Evolutionary conservation across 1,140 invertebrate species (phyloP).

Genomic region (Brachionus koreanus): DNA sequence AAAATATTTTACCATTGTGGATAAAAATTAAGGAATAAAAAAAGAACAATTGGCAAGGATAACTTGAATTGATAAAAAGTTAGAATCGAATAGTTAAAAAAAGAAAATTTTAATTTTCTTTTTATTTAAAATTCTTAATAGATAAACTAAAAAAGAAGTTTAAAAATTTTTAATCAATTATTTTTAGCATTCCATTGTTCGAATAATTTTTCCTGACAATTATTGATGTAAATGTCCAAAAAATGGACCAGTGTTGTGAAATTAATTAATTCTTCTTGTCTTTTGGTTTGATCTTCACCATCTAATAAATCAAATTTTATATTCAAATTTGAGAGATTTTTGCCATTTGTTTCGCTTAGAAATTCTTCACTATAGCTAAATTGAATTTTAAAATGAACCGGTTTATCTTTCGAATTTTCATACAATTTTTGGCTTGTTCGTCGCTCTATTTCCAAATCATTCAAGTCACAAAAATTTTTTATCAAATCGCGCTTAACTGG

Average conservation of each 20-base stretch:
- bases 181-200: background rate
- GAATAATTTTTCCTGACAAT: constrained; percentile 33
- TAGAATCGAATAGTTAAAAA: no score
- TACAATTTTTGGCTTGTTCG: background rate
- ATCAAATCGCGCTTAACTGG: constrained; percentile 33
- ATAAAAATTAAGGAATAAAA: no score
- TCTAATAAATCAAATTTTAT: constrained; percentile 37
- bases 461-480: background rate
- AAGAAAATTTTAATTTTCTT: no score
- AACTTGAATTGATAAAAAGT: no score
- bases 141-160: background rate
- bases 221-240: constrained; percentile 34
- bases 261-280: constrained; percentile 18
- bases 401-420: background rate
- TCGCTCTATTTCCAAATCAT: constrained; percentile 9
- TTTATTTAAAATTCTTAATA: background rate
- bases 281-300: background rate
- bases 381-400: constrained; percentile 10
- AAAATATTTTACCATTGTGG: no score
- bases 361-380: background rate
- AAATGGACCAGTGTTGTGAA: constrained; percentile 39
- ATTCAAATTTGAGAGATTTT: background rate
- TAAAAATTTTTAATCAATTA: background rate
- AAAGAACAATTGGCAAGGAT: no score
- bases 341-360: background rate